Evolutionary conservation across 2,888 invertebrate species (phyloP).

Genomic region (Molorchus minor): DNA sequence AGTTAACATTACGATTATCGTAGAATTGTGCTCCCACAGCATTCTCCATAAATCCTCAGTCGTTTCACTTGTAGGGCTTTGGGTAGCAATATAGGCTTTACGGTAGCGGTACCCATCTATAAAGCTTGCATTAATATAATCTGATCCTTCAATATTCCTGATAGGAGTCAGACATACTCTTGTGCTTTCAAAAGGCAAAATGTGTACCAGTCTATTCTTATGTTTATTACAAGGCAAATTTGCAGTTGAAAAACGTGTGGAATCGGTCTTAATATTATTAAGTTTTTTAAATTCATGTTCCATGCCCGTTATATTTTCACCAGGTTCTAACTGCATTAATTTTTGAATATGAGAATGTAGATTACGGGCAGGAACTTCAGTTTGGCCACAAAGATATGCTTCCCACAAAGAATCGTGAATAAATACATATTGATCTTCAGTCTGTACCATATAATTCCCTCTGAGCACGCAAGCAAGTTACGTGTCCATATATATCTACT

Average conservation of each 20-base stretch:
- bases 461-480: conserved; percentile 97
- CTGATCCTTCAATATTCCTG: conserved; percentile 90
- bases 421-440: conserved; percentile 99
- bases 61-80: conserved; percentile 96
- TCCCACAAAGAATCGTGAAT: conserved; percentile 98
- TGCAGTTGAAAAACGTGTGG: conserved; percentile 93
- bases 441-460: conserved; percentile 99
- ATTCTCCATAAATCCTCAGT: conserved; percentile 99
- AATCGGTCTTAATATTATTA: conserved; percentile 86
- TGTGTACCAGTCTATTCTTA: conserved; percentile 98
- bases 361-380: conserved; percentile 92
- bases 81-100: conserved; percentile 97
- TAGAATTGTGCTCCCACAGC: conserved; percentile 99
- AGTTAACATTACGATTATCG: conserved; percentile 98
- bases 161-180: conserved; percentile 93
- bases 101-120: conserved; percentile 95
- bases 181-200: conserved; percentile 95
- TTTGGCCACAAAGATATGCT: conserved; percentile 95
- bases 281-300: conserved; percentile 93
- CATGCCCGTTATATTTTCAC: conserved; percentile 90
- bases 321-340: conserved; percentile 86
- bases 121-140: conserved; percentile 98
- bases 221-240: conserved; percentile 97
- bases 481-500: conserved; percentile 99
- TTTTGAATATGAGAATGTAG: conserved; percentile 95